These are phyloP conservation scores for Ataeniobius toweri DNA, from an alignment of 2,797 vertebrate species.

Conservation along the genomic window DNA sequence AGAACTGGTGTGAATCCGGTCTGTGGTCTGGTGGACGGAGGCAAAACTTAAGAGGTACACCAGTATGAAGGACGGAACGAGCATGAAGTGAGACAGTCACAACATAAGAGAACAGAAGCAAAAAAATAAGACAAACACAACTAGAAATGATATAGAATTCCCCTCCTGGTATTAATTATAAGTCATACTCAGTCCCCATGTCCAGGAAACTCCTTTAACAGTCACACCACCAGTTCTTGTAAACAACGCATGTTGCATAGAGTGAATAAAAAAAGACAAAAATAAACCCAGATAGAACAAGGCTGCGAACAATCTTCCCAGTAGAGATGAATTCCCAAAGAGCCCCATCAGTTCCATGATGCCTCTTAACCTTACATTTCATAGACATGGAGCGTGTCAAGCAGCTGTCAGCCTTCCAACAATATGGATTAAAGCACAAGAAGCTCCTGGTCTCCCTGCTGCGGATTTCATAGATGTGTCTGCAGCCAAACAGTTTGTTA, in stretches of 20 bases:
- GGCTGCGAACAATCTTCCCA: slow-evolving; percentile 28
- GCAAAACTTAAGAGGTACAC: slow-evolving; percentile 9
- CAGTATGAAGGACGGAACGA: slow-evolving; percentile 41
- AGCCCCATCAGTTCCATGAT: slow-evolving; percentile 60
- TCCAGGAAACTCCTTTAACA: slow-evolving; percentile 7
- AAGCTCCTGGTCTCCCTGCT: slow-evolving; percentile 13
- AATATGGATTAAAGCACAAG: slow-evolving; percentile 19
- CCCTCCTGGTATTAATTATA: slow-evolving; percentile 6
- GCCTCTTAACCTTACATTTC: slow-evolving; percentile 60
- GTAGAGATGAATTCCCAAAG: slow-evolving; percentile 51
- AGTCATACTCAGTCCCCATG: slow-evolving; percentile 14
- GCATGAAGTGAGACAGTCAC: slow-evolving; percentile 29
- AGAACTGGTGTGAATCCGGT: slow-evolving; percentile 36
- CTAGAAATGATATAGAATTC: neutral
- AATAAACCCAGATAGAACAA: slow-evolving; percentile 1
- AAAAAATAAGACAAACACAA: neutral
- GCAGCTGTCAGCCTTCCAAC: slow-evolving; percentile 48
- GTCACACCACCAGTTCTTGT: slow-evolving; percentile 6
- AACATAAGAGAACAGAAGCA: slow-evolving; percentile 10
- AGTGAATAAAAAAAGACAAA: neutral
- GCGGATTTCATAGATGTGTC: slow-evolving; percentile 22
- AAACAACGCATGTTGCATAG: slow-evolving; percentile 14
- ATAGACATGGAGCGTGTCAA: slow-evolving; percentile 12
- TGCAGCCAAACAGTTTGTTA: slow-evolving; percentile 14
- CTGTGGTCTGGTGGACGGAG: slow-evolving; percentile 32